Base-by-base conservation (phyloP, 2,888 invertebrate species). In the Acheta domesticus region DNA sequence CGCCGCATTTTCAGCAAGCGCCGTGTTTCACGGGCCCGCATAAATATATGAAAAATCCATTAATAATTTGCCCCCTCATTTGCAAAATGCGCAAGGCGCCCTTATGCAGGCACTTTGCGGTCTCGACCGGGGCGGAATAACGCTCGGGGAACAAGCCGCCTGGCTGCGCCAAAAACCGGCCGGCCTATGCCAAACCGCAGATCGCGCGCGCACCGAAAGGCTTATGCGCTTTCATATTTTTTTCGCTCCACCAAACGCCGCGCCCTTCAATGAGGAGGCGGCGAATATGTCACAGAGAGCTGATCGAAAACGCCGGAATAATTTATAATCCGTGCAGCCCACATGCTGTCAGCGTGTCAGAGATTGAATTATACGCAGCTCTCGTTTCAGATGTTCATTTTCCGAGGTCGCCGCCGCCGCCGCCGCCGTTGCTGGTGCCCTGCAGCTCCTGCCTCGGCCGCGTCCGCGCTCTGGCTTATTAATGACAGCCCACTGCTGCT, bases 331-430 rank as follows among this genome's bases (percentile, higher is more conserved):
- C 62, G 16, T 19, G 62, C 62, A 62, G 62, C n/a, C 62, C 62
- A n/a, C n/a, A n/a, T n/a, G n/a, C 62, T 62, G 62, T 62, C 62
- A 62, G 62, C 62, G 62, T 62, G 62, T 62, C 62, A 62, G 62
- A 62, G 62, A 62, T 62, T 62, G 62, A 62, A 62, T 62, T 62
- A 62, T 62, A 62, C 62, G 62, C 14, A 5, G 62, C 62, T 62
- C 62, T 62, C 62, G 62, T 14, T 62, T 62, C 62, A 62, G 62
- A 62, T 62, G 62, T 62, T 62, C 62, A 62, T 62, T 62, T 62
- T 62, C 62, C 14, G 62, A 62, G n/a, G 16, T 62, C 62, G 16
- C 62, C 36, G 16, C 11, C n/a, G 62, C 62, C 62, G 14, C 19
- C 19, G 19, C 62, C 19, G 16, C 62, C 62, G 62, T 62, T 5